Evolutionary conservation across 2,888 invertebrate species (phyloP).

Genomic region (Hesperia comma): DNA sequence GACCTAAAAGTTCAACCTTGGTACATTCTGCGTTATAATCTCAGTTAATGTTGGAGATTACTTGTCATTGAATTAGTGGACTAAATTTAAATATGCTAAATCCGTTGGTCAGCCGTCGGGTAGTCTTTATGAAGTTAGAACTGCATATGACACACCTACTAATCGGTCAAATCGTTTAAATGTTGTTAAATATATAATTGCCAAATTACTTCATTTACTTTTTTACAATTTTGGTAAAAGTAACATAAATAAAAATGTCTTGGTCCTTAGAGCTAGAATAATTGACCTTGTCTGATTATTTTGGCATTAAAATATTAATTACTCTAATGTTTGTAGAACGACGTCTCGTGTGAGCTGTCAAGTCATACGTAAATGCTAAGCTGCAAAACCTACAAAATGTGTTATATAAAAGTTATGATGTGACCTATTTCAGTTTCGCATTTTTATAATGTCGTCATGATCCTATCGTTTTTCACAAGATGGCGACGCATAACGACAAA

Average conservation of each 20-base stretch:
- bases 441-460: constrained; percentile 77
- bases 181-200: too few relatives aligned
- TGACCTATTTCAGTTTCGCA: constrained; percentile 70
- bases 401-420: constrained; percentile 47
- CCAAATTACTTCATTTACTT: too few relatives aligned
- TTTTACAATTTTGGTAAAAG: too few relatives aligned
- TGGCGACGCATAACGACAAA: constrained; percentile 81
- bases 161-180: too few relatives aligned
- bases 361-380: neutral
- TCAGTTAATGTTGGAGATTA: constrained; percentile 44
- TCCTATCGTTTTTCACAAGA: constrained; percentile 84
- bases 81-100: constrained; percentile 45
- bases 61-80: constrained; percentile 46
- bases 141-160: constrained; percentile 31
- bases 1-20: constrained; percentile 58
- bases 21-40: constrained; percentile 50
- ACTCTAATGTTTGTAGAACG: neutral
- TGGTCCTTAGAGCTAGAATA: constrained; percentile 23
- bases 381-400: constrained; percentile 8
- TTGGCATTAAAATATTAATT: constrained; percentile 9
- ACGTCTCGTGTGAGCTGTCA: neutral
- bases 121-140: constrained; percentile 33
- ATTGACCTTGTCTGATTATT: constrained; percentile 11
- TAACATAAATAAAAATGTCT: neutral
- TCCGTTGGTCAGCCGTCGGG: constrained; percentile 28